Conservation (phyloP, 2,797 vertebrate genomes). For the Amblyraja radiata region DNA sequence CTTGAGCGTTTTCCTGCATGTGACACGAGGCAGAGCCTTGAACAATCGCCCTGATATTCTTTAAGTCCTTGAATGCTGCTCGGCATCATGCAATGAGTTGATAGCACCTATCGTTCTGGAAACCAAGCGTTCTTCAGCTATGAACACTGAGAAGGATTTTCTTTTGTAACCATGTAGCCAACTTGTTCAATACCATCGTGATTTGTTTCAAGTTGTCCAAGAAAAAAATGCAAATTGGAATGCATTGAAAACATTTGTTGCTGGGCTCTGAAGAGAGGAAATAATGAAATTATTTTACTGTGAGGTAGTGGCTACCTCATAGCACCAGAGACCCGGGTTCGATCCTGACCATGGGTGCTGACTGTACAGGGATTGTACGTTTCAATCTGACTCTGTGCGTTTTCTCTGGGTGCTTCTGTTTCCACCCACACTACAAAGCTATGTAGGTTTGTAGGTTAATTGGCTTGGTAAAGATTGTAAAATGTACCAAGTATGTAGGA, state of each 20-base stretch:
- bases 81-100: constrained; percentile 64
- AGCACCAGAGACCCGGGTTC: no score
- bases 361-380: no score
- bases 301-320: no score
- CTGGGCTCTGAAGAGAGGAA: no score
- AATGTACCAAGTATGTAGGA: no score
- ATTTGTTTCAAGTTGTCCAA: neutral
- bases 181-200: constrained; percentile 49
- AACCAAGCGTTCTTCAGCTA: constrained; percentile 53
- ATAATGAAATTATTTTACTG: neutral
- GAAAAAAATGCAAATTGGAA: neutral
- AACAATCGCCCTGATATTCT: constrained; percentile 59
- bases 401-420: no score
- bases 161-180: constrained; percentile 45
- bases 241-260: neutral
- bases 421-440: no score
- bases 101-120: constrained; percentile 59
- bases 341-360: no score
- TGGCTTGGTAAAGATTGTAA: no score
- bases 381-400: no score
- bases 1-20: constrained; percentile 48
- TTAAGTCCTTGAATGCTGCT: constrained; percentile 49
- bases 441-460: no score
- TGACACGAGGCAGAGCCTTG: constrained; percentile 76
- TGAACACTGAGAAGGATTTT: constrained; percentile 46